phyloP scores from a whole-genome alignment of 2,113 vertebrate genomes.

The Parotia lawesii region DNA sequence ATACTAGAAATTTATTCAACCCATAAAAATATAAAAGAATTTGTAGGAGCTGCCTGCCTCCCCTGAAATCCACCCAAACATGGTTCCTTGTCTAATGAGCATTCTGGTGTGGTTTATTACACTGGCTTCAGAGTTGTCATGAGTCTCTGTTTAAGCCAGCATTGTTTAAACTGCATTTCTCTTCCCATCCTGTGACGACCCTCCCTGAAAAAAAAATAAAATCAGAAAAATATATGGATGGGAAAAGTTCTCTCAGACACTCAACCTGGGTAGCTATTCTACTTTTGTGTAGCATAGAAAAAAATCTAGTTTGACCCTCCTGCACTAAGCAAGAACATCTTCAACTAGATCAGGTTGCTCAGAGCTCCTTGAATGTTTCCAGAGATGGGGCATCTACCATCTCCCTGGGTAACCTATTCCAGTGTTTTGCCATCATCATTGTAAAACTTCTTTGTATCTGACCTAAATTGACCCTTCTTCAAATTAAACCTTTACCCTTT shows the following conservation, averaged over 20 bases:
- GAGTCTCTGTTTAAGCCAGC: neutral
- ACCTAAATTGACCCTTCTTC: neutral
- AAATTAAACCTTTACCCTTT: neutral
- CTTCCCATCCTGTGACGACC: rapidly evolving
- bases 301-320: neutral
- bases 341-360: neutral
- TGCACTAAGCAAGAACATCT: neutral
- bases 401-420: neutral
- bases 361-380: neutral
- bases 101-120: neutral
- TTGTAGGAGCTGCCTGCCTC: neutral
- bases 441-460: neutral
- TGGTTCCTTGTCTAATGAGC: neutral
- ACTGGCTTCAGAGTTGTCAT: neutral
- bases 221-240: neutral
- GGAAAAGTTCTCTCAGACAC: neutral
- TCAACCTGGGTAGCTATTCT: neutral
- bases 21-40: neutral
- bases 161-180: neutral
- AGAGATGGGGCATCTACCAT: no score
- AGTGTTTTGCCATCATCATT: neutral
- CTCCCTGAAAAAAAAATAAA: neutral
- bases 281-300: neutral
- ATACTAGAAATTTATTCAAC: neutral
- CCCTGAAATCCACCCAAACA: neutral